These are phyloP conservation scores for Alloscopus bannaensis DNA, from an alignment of 2,888 invertebrate species.

Conservation along the genomic window DNA sequence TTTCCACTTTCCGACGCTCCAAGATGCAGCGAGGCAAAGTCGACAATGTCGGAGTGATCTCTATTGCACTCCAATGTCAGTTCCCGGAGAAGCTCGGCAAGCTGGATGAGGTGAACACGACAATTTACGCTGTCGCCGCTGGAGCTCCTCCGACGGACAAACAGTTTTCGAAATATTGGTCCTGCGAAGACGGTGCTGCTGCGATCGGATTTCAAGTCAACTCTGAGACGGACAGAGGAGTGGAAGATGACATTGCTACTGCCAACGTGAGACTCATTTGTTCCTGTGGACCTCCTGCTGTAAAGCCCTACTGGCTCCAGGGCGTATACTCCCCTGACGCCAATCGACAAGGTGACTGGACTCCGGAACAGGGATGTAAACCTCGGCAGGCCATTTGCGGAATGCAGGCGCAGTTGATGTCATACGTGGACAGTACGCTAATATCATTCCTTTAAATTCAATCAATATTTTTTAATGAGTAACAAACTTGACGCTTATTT, in stretches of 20 bases:
- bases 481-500: not conserved
- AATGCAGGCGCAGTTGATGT: not conserved
- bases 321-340: not conserved
- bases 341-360: conserved; percentile 6
- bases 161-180: not conserved
- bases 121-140: not conserved
- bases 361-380: not conserved
- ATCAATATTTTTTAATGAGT: no score
- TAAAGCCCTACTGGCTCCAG: not conserved
- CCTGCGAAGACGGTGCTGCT: not conserved
- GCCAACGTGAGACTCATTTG: not conserved
- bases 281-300: conserved; percentile 4
- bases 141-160: not conserved
- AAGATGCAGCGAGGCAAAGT: conserved; percentile 1
- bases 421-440: not conserved
- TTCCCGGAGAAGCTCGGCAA: not conserved
- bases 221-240: not conserved
- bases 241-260: not conserved
- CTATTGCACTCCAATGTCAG: not conserved
- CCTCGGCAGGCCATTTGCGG: not conserved
- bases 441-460: not conserved
- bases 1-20: not conserved
- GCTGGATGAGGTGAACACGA: not conserved
- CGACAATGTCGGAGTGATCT: conserved; percentile 5
- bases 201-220: conserved; percentile 8